Base-by-base conservation (phyloP, 2,888 invertebrate species). In the Sycophila texana region DNA sequence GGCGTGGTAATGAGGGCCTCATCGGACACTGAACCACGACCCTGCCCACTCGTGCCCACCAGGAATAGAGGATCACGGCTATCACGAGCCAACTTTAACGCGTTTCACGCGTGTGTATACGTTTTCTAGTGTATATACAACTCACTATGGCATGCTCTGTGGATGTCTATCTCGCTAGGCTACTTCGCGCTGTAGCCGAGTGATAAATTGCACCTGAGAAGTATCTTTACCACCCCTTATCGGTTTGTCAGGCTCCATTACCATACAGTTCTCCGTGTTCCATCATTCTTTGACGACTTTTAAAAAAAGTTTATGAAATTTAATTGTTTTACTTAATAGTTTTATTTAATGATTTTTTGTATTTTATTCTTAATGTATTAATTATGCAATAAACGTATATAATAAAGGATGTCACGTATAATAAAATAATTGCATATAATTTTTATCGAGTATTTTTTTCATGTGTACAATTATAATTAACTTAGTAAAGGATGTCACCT, bases 1-100 rank as follows among this genome's bases (percentile, higher is more conserved):
- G 87, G 88, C 87, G 88, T 86, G 87, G 88, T 88, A 86, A 88
- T 87, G 87, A 88, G 86, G 84, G 85, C 84, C 83, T 83, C 83
- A 83, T 83, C 82, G 82, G 58, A 61, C 68, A 71, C 47, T 68
- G 30, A 39, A 60, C 71, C 58, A 2, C 67, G 26, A 58, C 61
- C 68, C 70, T 14, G 70, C 57, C 71, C 26, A 13, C 49, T 63
- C 26, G 53, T 53, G 39, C 39, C 10, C 39, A 39, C 39, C n/a
- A n/a, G 53, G 53, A 16, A 70, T 70, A 22, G 51, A 47, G 39
- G 72, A 66, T 76, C 70, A 75, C 63, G 60, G 75, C 73, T 81
- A 71, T 67, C 18, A 71, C 58, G 63, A 10, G 39, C 20, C 10
- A 39, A 39, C 39, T 39, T 39, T 39, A 39, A 39, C 39, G 39